Conservation (phyloP, 2,888 invertebrate genomes). For the Mimas tiliae region DNA sequence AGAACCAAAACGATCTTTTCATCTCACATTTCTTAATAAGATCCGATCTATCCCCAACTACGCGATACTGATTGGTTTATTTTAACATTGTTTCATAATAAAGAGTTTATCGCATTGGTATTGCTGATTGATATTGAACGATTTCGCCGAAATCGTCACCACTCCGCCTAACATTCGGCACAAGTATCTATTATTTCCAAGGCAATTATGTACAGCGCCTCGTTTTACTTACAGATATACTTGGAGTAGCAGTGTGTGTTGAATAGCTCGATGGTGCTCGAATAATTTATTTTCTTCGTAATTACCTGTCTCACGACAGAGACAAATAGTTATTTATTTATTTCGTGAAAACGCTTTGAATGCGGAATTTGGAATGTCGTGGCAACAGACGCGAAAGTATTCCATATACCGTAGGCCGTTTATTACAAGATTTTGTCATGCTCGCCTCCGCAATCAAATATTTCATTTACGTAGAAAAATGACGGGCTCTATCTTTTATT, state of each 20-base stretch:
- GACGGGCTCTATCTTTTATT: constrained; percentile 31
- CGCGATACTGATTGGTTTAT: background rate
- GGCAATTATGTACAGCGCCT: constrained; percentile 72
- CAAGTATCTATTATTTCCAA: constrained; percentile 68
- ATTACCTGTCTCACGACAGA: constrained; percentile 52
- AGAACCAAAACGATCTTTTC: background rate
- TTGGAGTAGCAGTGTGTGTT: constrained; percentile 56
- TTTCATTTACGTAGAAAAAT: constrained; percentile 44
- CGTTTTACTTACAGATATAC: constrained; percentile 57
- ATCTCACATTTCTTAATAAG: background rate
- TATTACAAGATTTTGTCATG: constrained; percentile 38
- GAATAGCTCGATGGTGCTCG: constrained; percentile 57
- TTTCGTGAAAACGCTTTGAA: constrained; percentile 36
- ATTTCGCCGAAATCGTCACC: constrained; percentile 47
- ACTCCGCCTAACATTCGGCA: constrained; percentile 51
- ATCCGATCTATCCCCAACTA: background rate
- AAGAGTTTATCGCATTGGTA: constrained; percentile 6
- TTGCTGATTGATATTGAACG: constrained; percentile 64
- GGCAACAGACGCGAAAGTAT: constrained; percentile 29
- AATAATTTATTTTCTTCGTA: constrained; percentile 62
- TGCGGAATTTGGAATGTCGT: constrained; percentile 32
- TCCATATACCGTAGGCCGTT: constrained; percentile 41
- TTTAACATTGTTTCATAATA: background rate
- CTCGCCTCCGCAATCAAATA: constrained; percentile 37
- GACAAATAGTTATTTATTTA: constrained; percentile 45